Conservation (phyloP, 2,113 vertebrate species). For the Chaetodon trifascialis region DNA sequence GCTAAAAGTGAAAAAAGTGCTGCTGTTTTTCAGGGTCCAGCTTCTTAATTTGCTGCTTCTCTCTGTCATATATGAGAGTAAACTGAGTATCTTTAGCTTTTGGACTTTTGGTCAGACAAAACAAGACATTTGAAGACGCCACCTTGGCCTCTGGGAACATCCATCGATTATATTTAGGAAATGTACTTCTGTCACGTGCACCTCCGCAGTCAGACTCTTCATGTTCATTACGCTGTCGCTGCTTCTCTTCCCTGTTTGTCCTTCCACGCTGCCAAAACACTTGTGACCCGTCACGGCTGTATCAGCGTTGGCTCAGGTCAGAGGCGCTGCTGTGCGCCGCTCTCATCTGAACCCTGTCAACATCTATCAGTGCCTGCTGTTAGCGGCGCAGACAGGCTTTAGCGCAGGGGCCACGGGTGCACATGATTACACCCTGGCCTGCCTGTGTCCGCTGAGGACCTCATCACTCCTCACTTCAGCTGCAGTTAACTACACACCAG, state of each 20-base stretch:
- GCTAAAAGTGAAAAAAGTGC: too few relatives aligned
- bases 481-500: conserved; percentile 39
- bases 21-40: too few relatives aligned
- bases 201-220: background rate
- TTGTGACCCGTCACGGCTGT: conserved; percentile 26
- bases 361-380: conserved; percentile 54
- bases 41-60: background rate
- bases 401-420: conserved; percentile 44
- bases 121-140: too few relatives aligned
- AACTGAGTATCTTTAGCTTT: too few relatives aligned
- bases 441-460: conserved; percentile 29
- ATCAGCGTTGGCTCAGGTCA: conserved; percentile 47
- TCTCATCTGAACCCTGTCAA: conserved; percentile 69
- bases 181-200: background rate
- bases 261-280: conserved; percentile 35
- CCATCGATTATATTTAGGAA: background rate
- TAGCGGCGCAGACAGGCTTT: conserved; percentile 27
- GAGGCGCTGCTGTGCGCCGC: conserved; percentile 49
- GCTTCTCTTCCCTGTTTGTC: conserved; percentile 6
- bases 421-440: conserved; percentile 46
- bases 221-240: conserved; percentile 10
- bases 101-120: too few relatives aligned
- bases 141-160: background rate
- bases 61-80: background rate
- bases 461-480: conserved; percentile 48